A percentile compares a stretch with the other conserved stretches of the same genome.
These are phyloP conservation scores for Polymixis lichenea DNA, from an alignment of 2,888 invertebrate species.

Conservation along the genomic window DNA sequence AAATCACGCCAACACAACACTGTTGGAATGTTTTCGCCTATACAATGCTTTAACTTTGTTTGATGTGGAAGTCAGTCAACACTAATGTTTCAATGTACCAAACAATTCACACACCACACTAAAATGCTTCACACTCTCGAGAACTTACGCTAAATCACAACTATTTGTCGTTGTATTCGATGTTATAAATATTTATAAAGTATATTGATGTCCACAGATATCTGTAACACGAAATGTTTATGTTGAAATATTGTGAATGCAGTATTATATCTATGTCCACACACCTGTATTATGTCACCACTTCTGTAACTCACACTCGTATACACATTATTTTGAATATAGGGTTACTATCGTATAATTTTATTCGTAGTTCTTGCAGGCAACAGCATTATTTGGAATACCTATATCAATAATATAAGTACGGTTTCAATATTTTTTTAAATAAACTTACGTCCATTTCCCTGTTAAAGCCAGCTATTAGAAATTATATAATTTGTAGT, in stretches of 20 bases:
- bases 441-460: conserved; percentile 88
- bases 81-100: conserved; percentile 80
- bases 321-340: conserved; percentile 76
- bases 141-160: conserved; percentile 72
- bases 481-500: conserved; percentile 86
- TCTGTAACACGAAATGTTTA: conserved; percentile 69
- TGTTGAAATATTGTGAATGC: conserved; percentile 73
- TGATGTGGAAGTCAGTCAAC: conserved; percentile 84
- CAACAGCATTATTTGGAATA: conserved; percentile 74
- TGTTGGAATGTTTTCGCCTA: conserved; percentile 72
- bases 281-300: conserved; percentile 75
- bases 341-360: conserved; percentile 71
- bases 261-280: conserved; percentile 70
- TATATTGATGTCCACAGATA: conserved; percentile 72
- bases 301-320: conserved; percentile 77
- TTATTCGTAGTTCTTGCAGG: conserved; percentile 77
- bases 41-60: conserved; percentile 44
- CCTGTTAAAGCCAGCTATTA: conserved; percentile 91
- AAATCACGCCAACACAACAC: conserved; percentile 68
- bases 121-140: conserved; percentile 80
- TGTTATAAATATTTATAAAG: conserved; percentile 70
- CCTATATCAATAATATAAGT: conserved; percentile 71
- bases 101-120: conserved; percentile 83
- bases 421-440: conserved; percentile 76
- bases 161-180: conserved; percentile 77